These are phyloP conservation scores for Bhutanitis thaidina DNA, from an alignment of 2,888 invertebrate species.

Conservation along the genomic window DNA sequence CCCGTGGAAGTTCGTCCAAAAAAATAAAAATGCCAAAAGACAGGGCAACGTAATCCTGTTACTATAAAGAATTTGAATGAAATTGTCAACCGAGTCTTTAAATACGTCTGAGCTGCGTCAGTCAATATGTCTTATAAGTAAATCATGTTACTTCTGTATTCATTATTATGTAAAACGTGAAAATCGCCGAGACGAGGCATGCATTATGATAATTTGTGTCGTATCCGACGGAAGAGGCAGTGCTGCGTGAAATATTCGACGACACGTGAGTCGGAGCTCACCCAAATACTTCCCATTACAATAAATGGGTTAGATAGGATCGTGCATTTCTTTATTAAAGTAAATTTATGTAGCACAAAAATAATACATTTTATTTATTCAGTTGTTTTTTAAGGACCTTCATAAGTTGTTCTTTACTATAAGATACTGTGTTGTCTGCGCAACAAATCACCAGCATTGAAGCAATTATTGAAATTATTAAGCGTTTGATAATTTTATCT, in stretches of 20 bases:
- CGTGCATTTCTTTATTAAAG: not conserved
- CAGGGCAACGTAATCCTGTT: slow-evolving; percentile 6
- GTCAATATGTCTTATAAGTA: slow-evolving; percentile 34
- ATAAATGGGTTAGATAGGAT: slow-evolving; percentile 21
- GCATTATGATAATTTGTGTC: slow-evolving; percentile 45
- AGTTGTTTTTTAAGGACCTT: too few species aligned
- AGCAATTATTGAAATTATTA: too few species aligned
- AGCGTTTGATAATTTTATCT: too few species aligned
- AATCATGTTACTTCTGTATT: slow-evolving; percentile 34
- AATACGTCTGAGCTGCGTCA: slow-evolving; percentile 14
- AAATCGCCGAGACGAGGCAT: slow-evolving; percentile 36
- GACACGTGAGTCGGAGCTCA: slow-evolving; percentile 28
- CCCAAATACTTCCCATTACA: slow-evolving; percentile 27
- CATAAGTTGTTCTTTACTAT: too few species aligned
- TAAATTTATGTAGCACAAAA: too few species aligned
- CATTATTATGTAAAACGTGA: slow-evolving; percentile 33
- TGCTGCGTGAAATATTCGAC: slow-evolving; percentile 28
- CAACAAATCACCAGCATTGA: too few species aligned
- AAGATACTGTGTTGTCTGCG: too few species aligned
- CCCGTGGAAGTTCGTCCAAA: too few species aligned
- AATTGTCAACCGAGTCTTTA: slow-evolving; percentile 16
- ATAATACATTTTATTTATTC: too few species aligned
- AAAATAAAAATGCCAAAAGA: slow-evolving; percentile 4
- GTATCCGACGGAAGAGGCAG: slow-evolving; percentile 29
- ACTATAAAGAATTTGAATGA: slow-evolving; percentile 8